Percentiles rank a stretch among this genome's conserved stretches.
Conservation (phyloP, 1,140 invertebrate species). For the Caenorhabditis latens region DNA sequence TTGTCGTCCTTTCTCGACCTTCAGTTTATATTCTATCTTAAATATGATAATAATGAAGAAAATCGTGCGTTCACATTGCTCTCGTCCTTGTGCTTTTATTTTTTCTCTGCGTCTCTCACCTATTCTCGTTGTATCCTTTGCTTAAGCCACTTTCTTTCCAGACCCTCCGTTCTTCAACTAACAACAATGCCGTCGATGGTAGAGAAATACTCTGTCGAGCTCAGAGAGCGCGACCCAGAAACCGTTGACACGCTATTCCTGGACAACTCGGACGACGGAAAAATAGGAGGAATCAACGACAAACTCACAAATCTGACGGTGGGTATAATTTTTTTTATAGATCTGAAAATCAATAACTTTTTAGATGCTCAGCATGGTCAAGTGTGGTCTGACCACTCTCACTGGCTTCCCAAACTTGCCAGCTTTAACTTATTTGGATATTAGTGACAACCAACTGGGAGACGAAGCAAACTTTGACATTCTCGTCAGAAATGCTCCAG, state of each 20-base stretch:
- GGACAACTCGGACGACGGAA: slow-evolving; percentile 7
- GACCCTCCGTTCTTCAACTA: background rate
- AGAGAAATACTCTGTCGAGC: slow-evolving; percentile 1
- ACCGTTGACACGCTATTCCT: slow-evolving; percentile 39
- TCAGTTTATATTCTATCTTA: too few species aligned
- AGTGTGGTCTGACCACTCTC: slow-evolving; percentile 50
- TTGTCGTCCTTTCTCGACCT: too few species aligned
- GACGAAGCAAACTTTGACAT: slow-evolving; percentile 16
- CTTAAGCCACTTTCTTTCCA: background rate
- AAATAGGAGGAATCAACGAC: slow-evolving; percentile 32
- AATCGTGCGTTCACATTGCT: too few species aligned
- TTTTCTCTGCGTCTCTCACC: too few species aligned
- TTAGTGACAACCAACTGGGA: slow-evolving; percentile 51
- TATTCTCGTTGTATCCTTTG: too few species aligned
- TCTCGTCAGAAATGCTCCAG: slow-evolving; percentile 39
- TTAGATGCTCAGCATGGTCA: slow-evolving; percentile 62
- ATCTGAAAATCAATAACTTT: background rate
- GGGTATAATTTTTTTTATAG: background rate
- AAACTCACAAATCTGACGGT: background rate
- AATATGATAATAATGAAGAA: too few species aligned
- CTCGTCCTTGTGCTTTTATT: too few species aligned
- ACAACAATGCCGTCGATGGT: slow-evolving; percentile 30
- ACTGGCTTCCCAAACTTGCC: slow-evolving; percentile 53
- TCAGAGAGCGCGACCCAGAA: slow-evolving; percentile 35
- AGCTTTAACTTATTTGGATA: slow-evolving; percentile 45